Percentiles rank a stretch among this genome's conserved stretches.
phyloP scores from a whole-genome alignment of 1,140 invertebrate species.

The Rhopalosiphum maidis region DNA sequence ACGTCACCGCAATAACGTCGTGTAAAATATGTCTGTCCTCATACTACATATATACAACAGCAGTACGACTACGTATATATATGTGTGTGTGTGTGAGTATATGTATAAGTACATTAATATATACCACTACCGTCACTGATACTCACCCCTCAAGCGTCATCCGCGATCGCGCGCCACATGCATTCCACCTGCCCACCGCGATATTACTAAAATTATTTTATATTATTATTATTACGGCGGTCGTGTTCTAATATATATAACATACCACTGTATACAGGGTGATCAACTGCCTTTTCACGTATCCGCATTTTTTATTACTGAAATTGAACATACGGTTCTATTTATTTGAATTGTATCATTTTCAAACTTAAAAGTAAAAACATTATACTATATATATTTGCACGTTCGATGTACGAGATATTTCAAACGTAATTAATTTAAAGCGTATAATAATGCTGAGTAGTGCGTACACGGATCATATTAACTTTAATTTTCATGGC shows the following conservation, averaged over 20 bases:
- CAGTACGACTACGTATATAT: background rate
- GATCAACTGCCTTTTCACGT: background rate
- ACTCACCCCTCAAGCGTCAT: background rate
- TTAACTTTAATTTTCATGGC: no score
- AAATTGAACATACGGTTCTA: no score
- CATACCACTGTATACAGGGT: background rate
- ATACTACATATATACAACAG: background rate
- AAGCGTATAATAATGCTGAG: background rate
- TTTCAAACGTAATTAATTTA: background rate
- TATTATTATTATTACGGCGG: constrained; percentile 21
- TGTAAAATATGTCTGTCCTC: constrained; percentile 42
- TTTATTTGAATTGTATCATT: background rate
- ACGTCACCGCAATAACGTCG: constrained; percentile 31
- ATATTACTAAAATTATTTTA: constrained; percentile 27
- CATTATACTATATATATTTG: background rate
- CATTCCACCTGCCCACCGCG: constrained; percentile 47
- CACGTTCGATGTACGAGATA: background rate
- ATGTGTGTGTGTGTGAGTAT: background rate
- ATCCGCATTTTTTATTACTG: background rate
- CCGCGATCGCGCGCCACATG: constrained; percentile 2
- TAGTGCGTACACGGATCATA: no score
- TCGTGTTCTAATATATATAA: background rate
- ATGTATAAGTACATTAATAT: background rate
- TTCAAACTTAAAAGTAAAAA: background rate
- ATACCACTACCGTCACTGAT: background rate